Conservation (phyloP, 2,797 vertebrate species). For the Syngnathus rostellatus region DNA sequence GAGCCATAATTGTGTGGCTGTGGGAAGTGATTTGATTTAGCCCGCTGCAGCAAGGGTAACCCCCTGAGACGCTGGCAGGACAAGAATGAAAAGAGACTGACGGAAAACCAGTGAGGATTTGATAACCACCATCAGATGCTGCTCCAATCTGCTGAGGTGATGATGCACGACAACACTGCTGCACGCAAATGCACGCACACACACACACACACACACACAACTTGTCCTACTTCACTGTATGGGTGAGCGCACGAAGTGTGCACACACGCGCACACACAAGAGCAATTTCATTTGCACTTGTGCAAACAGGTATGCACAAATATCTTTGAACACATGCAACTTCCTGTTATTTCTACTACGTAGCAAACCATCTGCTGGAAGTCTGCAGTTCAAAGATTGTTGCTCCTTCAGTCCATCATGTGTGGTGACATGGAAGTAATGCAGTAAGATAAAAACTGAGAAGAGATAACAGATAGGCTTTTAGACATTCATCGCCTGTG, state of each 20-base stretch:
- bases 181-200: conserved; percentile 5
- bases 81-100: conserved; percentile 32
- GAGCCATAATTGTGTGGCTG: conserved; percentile 50
- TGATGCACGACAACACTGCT: conserved; percentile 11
- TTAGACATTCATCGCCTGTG: not conserved
- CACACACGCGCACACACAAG: conserved; percentile 3
- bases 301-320: conserved; percentile 26
- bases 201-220: conserved; percentile 3
- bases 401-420: too few relatives aligned
- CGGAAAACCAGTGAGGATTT: conserved; percentile 32
- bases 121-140: conserved; percentile 38
- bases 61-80: conserved; percentile 31
- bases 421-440: not conserved
- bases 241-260: conserved; percentile 4
- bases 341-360: conserved; percentile 11
- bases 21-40: conserved; percentile 55
- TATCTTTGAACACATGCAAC: conserved; percentile 17
- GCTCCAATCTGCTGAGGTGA: conserved; percentile 28
- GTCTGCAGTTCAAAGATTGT: not conserved
- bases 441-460: not conserved
- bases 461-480: not conserved
- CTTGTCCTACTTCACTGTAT: not conserved
- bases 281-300: conserved; percentile 1
- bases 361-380: conserved; percentile 31
- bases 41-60: conserved; percentile 37